Base-by-base conservation (phyloP, 2,888 invertebrate genomes). In the Bombyx huttoni region DNA sequence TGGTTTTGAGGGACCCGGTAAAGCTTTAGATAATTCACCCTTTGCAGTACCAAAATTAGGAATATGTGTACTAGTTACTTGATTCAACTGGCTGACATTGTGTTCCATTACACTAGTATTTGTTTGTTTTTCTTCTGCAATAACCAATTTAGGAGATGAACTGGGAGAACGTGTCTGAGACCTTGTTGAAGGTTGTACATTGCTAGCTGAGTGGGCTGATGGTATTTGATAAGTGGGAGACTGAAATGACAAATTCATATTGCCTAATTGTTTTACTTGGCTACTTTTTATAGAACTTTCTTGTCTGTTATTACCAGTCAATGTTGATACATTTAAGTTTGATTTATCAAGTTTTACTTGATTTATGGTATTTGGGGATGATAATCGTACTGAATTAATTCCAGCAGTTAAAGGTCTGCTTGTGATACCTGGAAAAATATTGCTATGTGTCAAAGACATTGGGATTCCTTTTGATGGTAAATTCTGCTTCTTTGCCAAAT, bases 151-250 rank as follows among this genome's bases (percentile, higher is more conserved):
- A 45, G 89, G 89, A 45, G 89, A 89, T 46, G 87, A 88, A 61
- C 89, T 89, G 33, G 89, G 89, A 14, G 89, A 89, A n/a, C 89
- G 77, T 46, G 83, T 86, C 64, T 85, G 88, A 34, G 81, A 71
- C 57, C 86, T 77, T 52, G 88, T 85, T 51, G 84, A 84, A 49
- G 82, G 79, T 52, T 81, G 84, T 48, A 78, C 59, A 56, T 74
- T 62, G 54, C 58, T 74, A 34, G 77, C 64, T 12, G 81, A 67
- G 54, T 63, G 70, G 59, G 75, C 81, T 33, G 78, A 58, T 49
- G 66, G 53, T 54, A 73, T 64, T 62, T 75, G 77, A 67, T 78
- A 84, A 58, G 61, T 69, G 55, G 77, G 64, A 50, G 80, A 70
- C 58, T 76, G 59, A 52, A 77, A 57, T 52, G 67, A 62, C 45